Percentiles rank a stretch among this genome's conserved stretches.
These are phyloP conservation scores for Semnopithecus entellus DNA, from an alignment of 2,113 vertebrate species.

Conservation along the genomic window DNA sequence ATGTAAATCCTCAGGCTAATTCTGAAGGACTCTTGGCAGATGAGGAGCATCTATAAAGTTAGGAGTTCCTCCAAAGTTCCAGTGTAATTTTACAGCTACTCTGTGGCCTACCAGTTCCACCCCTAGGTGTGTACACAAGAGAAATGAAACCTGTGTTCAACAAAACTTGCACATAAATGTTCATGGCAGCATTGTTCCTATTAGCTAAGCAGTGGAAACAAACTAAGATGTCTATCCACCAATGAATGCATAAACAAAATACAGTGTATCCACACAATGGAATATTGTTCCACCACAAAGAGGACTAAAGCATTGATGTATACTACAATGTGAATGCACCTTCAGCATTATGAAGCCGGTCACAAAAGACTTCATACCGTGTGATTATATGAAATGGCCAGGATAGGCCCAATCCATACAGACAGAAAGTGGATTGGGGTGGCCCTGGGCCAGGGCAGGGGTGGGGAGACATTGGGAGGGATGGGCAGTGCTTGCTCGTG, in stretches of 20 bases:
- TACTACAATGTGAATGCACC: rapidly evolving
- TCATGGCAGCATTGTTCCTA: rapidly evolving
- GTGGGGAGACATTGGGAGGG: neutral
- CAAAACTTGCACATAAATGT: rapidly evolving
- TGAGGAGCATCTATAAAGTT: rapidly evolving
- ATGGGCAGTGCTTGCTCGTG: neutral
- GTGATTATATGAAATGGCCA: rapidly evolving
- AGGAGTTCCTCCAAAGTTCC: neutral
- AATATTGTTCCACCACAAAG: rapidly evolving
- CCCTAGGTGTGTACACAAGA: too few relatives aligned
- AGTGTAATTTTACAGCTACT: rapidly evolving
- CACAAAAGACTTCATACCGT: rapidly evolving
- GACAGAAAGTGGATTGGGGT: neutral
- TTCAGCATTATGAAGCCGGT: neutral
- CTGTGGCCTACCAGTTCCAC: rapidly evolving
- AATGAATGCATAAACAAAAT: rapidly evolving
- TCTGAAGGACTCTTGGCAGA: neutral
- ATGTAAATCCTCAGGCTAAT: neutral
- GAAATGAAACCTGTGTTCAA: rapidly evolving
- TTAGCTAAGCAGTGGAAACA: neutral
- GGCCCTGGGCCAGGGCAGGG: neutral
- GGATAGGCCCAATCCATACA: neutral
- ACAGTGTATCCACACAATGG: rapidly evolving
- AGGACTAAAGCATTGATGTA: rapidly evolving
- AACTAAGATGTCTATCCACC: too few relatives aligned